A percentile compares a stretch with the other conserved stretches of the same genome.
Evolutionary conservation across 2,113 vertebrate genomes (phyloP).

Genomic region (Pundamilia nyererei): DNA sequence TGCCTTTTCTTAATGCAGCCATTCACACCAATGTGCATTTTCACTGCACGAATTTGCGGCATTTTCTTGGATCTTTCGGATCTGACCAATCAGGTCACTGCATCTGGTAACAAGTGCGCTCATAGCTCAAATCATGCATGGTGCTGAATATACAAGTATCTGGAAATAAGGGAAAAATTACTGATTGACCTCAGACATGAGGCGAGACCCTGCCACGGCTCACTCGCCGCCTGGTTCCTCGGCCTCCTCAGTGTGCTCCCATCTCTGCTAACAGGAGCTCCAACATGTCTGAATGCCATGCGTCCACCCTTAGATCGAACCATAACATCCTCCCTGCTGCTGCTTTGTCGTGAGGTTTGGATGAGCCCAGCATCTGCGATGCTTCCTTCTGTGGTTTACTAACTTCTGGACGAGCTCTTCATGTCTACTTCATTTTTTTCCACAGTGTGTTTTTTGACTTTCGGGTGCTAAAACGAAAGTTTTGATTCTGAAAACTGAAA

Average conservation of each 20-base stretch:
- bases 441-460: too few species aligned
- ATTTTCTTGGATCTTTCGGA: neutral
- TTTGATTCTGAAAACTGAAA: too few species aligned
- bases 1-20: neutral
- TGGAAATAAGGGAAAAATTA: neutral
- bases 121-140: neutral
- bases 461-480: too few species aligned
- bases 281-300: too few species aligned
- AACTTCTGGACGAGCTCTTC: too few species aligned
- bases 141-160: neutral
- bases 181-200: neutral
- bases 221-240: neutral
- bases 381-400: too few species aligned
- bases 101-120: neutral
- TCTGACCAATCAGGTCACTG: neutral
- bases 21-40: neutral
- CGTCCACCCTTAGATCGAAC: too few species aligned
- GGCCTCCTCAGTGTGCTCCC: neutral
- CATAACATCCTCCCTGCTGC: too few species aligned
- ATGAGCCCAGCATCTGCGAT: too few species aligned
- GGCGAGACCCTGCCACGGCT: neutral
- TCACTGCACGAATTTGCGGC: neutral
- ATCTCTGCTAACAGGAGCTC: neutral
- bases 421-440: too few species aligned
- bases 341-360: too few species aligned